These are phyloP conservation scores for Heliconius cydno DNA, from an alignment of 2,888 invertebrate genomes.

Conservation along the genomic window DNA sequence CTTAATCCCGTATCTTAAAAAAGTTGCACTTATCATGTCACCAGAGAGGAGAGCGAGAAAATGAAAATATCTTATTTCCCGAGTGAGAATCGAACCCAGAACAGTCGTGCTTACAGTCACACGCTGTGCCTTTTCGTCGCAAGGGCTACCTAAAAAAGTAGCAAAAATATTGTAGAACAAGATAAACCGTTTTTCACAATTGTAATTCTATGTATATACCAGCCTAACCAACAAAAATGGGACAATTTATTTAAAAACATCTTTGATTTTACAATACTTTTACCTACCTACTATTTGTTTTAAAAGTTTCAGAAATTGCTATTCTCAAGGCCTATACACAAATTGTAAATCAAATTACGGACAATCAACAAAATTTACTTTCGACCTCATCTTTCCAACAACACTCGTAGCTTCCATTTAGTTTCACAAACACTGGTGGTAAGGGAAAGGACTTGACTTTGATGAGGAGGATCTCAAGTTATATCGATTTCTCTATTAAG, in stretches of 20 bases:
- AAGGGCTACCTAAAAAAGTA: too few species aligned
- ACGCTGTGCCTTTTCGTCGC: too few species aligned
- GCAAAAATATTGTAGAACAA: background rate
- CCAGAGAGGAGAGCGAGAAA: too few species aligned
- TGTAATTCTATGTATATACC: background rate
- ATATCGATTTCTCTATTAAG: slow-evolving; percentile 15
- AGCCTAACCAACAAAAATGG: background rate
- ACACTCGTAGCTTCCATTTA: slow-evolving; percentile 44
- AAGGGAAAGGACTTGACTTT: slow-evolving; percentile 36
- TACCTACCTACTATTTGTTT: slow-evolving; percentile 17
- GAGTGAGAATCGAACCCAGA: too few species aligned
- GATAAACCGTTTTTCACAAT: background rate
- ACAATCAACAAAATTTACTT: slow-evolving; percentile 45
- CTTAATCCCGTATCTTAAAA: too few species aligned
- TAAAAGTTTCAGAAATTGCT: slow-evolving; percentile 33
- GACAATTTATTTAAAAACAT: background rate
- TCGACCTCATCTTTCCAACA: slow-evolving; percentile 39
- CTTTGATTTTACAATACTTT: background rate
- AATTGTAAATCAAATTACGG: slow-evolving; percentile 45
- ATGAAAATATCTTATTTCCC: too few species aligned
- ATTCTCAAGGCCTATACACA: slow-evolving; percentile 40
- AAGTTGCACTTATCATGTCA: too few species aligned
- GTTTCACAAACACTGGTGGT: slow-evolving; percentile 39
- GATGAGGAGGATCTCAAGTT: slow-evolving; percentile 25
- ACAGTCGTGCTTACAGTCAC: too few species aligned